phyloP scores from a whole-genome alignment of 2,888 invertebrate species.

The Diaphora mendica region DNA sequence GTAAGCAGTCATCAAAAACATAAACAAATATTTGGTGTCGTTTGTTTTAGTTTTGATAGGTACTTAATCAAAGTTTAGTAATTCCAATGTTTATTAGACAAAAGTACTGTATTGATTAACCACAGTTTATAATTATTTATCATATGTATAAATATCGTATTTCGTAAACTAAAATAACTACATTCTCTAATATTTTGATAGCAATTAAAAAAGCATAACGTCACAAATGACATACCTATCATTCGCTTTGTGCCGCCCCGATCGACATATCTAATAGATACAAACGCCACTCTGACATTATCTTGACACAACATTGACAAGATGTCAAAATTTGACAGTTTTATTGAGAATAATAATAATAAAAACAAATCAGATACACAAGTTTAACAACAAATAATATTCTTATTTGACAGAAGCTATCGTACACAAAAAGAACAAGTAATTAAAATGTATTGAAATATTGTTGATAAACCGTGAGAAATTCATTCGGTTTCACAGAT shows the following conservation, averaged over 20 bases:
- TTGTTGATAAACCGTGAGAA: slow-evolving; percentile 63
- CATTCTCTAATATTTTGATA: neutral
- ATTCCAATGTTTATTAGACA: neutral
- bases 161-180: neutral
- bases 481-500: slow-evolving; percentile 52
- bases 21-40: neutral
- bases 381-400: slow-evolving; percentile 25
- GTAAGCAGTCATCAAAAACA: too few species aligned
- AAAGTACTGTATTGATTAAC: neutral
- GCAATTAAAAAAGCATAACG: slow-evolving; percentile 2
- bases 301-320: slow-evolving; percentile 55
- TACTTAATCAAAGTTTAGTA: neutral
- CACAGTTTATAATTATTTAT: neutral
- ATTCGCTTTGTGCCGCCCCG: slow-evolving; percentile 14
- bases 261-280: slow-evolving; percentile 29
- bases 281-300: slow-evolving; percentile 44
- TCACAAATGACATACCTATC: neutral
- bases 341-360: slow-evolving; percentile 29
- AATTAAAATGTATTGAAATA: slow-evolving; percentile 43
- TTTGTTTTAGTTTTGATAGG: neutral
- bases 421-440: slow-evolving; percentile 29
- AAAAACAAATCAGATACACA: slow-evolving; percentile 18
- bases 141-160: neutral
- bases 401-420: slow-evolving; percentile 25
- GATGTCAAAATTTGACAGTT: slow-evolving; percentile 42